phyloP scores from a whole-genome alignment of 2,113 vertebrate genomes.

The Eleginops maclovinus region DNA sequence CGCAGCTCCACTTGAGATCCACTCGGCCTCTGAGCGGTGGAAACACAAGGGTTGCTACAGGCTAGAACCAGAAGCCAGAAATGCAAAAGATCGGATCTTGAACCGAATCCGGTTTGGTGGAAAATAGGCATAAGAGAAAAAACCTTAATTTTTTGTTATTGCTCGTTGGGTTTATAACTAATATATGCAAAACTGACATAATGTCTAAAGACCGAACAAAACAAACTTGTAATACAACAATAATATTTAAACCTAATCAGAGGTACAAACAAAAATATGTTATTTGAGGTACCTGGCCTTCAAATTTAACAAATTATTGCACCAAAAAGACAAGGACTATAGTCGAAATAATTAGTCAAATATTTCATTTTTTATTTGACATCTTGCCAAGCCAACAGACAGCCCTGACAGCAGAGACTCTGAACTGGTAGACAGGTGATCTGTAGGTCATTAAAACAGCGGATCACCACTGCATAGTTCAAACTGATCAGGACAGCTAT shows the following conservation, averaged over 20 bases:
- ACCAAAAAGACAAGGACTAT: neutral
- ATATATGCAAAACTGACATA: neutral
- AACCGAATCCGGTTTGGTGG: too few relatives aligned
- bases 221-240: neutral
- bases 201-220: too few relatives aligned
- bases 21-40: too few relatives aligned
- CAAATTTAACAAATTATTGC: neutral
- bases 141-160: neutral
- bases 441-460: constrained; percentile 51
- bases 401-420: constrained; percentile 5
- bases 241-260: neutral
- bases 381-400: constrained; percentile 18
- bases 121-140: too few relatives aligned
- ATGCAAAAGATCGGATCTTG: too few relatives aligned
- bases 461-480: constrained; percentile 34
- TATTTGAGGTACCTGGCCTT: neutral
- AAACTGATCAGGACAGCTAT: constrained; percentile 33
- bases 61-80: too few relatives aligned
- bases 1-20: too few relatives aligned
- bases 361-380: neutral
- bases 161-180: neutral
- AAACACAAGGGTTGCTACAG: too few relatives aligned
- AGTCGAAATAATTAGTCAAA: neutral
- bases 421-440: constrained; percentile 21
- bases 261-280: neutral